These are phyloP conservation scores for Melanocharis versteri DNA, from an alignment of 2,113 vertebrate genomes.

Conservation along the genomic window DNA sequence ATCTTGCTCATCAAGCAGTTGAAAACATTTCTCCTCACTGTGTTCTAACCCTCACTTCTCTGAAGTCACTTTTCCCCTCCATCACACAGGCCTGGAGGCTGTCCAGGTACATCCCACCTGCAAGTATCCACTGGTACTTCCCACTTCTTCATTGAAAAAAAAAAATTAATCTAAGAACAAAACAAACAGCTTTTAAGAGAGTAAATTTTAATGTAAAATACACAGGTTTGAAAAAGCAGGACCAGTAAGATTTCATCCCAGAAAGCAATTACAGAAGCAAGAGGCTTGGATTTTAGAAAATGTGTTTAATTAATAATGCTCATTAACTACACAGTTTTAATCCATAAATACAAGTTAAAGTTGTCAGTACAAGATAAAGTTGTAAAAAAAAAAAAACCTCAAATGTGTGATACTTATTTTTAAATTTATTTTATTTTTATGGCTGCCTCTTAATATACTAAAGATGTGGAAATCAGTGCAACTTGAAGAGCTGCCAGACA, in stretches of 20 bases:
- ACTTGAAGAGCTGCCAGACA: not conserved
- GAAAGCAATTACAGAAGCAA: conserved; percentile 23
- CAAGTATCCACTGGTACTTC: not conserved
- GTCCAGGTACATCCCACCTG: not conserved
- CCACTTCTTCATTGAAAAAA: not conserved
- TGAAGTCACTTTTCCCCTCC: not conserved
- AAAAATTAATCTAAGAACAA: not conserved
- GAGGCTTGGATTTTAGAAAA: conserved; percentile 35
- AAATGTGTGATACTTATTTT: conserved; percentile 15
- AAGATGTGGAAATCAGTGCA: not conserved
- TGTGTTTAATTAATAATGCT: conserved; percentile 43
- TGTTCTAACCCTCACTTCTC: not conserved
- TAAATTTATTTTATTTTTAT: conserved; percentile 7
- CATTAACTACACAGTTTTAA: conserved; percentile 36
- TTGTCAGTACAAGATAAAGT: conserved; percentile 10
- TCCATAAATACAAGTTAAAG: conserved; percentile 44
- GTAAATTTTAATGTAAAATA: not conserved
- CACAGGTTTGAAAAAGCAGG: not conserved
- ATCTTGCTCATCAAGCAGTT: not conserved
- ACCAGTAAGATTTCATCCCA: not conserved
- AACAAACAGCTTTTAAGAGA: not conserved
- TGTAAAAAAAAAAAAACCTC: not conserved
- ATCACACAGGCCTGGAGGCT: not conserved
- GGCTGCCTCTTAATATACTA: not conserved
- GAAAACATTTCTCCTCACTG: not conserved